A percentile compares a stretch with the other conserved stretches of the same genome.
phyloP scores from a whole-genome alignment of 2,797 vertebrate species.

The Eulemur albifrons region DNA sequence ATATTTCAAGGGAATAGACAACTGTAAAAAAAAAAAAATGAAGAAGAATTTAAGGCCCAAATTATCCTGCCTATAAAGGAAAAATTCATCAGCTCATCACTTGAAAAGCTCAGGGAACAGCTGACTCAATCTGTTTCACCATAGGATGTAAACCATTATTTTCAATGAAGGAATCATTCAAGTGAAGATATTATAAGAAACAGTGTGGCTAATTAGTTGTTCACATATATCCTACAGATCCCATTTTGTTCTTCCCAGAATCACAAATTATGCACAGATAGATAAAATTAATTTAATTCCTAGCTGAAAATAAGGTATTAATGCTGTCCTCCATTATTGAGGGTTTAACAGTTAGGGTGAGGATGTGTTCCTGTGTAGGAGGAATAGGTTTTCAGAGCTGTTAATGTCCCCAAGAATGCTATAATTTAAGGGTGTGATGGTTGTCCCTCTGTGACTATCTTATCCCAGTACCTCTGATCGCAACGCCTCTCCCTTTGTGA shows the following conservation, averaged over 20 bases:
- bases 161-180: constrained; percentile 65
- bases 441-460: constrained; percentile 49
- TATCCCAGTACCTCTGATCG: constrained; percentile 40
- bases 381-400: constrained; percentile 43
- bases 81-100: constrained; percentile 47
- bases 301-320: constrained; percentile 42
- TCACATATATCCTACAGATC: constrained; percentile 58
- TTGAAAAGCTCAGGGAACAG: constrained; percentile 56
- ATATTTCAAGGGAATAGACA: constrained; percentile 29
- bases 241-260: constrained; percentile 52
- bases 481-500: constrained; percentile 65
- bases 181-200: constrained; percentile 65
- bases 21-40: neutral
- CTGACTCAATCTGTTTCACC: constrained; percentile 72
- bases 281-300: constrained; percentile 57
- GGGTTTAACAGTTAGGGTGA: constrained; percentile 23
- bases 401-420: constrained; percentile 39
- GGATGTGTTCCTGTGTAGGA: constrained; percentile 23
- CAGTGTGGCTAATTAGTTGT: constrained; percentile 60
- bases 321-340: neutral
- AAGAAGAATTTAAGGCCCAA: constrained; percentile 3
- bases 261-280: constrained; percentile 31
- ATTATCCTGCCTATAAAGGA: constrained; percentile 47
- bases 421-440: constrained; percentile 71
- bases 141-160: constrained; percentile 68